Evolutionary conservation across 2,888 invertebrate genomes (phyloP).

Genomic region (Nipponacmea schrenckii): DNA sequence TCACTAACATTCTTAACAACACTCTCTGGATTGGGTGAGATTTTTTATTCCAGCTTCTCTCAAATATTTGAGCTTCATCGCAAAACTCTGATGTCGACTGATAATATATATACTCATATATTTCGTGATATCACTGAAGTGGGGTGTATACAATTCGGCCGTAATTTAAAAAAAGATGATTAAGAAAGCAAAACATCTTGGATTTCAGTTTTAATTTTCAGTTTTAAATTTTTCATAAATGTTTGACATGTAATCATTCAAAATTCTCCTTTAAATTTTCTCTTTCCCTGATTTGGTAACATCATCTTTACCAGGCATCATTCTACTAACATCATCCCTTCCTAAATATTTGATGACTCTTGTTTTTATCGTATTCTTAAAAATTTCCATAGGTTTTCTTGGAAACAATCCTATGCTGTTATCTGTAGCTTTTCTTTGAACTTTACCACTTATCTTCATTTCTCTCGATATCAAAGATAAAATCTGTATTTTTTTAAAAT

Average conservation of each 20-base stretch:
- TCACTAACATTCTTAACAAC: neutral
- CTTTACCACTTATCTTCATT: no score
- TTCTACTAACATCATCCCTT: slow-evolving; percentile 22
- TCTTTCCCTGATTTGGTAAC: slow-evolving; percentile 12
- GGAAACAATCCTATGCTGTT: slow-evolving; percentile 5
- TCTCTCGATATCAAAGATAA: no score
- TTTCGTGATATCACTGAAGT: slow-evolving; percentile 11
- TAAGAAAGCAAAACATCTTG: slow-evolving; percentile 9
- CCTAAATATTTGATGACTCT: slow-evolving; percentile 11
- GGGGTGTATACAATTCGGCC: slow-evolving; percentile 7
- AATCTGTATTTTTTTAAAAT: slow-evolving; percentile 20
- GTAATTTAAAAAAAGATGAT: slow-evolving; percentile 6
- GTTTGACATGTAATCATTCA: slow-evolving; percentile 25
- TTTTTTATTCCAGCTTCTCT: neutral
- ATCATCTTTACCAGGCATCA: slow-evolving; percentile 26
- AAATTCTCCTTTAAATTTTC: slow-evolving; percentile 19
- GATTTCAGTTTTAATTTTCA: no score
- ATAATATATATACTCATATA: slow-evolving; percentile 13
- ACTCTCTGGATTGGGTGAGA: slow-evolving; percentile 10
- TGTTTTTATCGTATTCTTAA: neutral
- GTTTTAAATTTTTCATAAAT: slow-evolving; percentile 23
- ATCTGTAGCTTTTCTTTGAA: no score
- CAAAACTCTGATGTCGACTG: slow-evolving; percentile 12
- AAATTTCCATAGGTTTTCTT: neutral
- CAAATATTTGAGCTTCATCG: neutral